These are phyloP conservation scores for Crax fasciolata DNA, from an alignment of 2,797 vertebrate genomes.

Conservation along the genomic window DNA sequence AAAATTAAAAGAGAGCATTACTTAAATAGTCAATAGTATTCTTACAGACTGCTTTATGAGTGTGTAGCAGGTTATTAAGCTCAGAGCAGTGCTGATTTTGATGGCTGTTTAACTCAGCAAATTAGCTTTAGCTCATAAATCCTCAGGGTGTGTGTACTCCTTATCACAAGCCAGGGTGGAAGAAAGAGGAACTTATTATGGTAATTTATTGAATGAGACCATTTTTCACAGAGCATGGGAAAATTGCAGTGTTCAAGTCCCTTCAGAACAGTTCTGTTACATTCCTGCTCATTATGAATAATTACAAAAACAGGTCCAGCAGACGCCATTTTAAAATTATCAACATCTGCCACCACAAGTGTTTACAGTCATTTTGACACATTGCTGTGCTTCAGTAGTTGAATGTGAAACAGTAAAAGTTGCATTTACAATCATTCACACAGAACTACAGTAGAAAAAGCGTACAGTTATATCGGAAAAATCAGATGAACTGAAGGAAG, in stretches of 20 bases:
- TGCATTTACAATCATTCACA: background rate
- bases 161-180: background rate
- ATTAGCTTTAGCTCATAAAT: slow-evolving; percentile 7
- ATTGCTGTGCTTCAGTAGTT: background rate
- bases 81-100: slow-evolving; percentile 35
- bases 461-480: background rate
- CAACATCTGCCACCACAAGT: background rate
- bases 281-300: background rate
- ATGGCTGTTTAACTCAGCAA: slow-evolving; percentile 28
- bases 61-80: slow-evolving; percentile 6
- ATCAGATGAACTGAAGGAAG: background rate
- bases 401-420: background rate
- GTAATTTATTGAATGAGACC: background rate
- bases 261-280: background rate
- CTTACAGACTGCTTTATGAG: background rate
- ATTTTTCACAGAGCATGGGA: background rate
- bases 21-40: slow-evolving; percentile 19
- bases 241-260: background rate
- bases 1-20: slow-evolving; percentile 31
- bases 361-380: background rate
- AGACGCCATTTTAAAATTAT: slow-evolving; percentile 18
- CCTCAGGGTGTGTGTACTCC: background rate
- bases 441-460: background rate
- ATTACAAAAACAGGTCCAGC: background rate
- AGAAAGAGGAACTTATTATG: background rate